Evolutionary conservation across 2,888 invertebrate species (phyloP), one percentile per base, ranked within the genome.

Genomic region (Cryptus viduatorius): DNA sequence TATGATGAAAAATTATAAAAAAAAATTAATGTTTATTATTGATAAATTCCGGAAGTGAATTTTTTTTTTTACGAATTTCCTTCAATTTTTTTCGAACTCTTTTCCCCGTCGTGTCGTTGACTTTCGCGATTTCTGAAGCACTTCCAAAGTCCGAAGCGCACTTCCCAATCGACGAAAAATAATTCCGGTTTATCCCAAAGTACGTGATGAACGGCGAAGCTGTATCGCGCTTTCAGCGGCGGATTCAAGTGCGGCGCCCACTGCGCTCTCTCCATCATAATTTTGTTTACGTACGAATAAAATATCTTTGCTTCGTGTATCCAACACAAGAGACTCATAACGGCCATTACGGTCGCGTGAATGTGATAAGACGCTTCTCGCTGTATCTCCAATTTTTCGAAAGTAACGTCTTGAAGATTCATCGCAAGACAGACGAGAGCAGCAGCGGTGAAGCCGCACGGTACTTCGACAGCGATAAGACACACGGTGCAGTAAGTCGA

Each of bases 91-190:
- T 61, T 78, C 0, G 19, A 4, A n/a, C 14, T 10, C 1, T 71
- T 79, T 14, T 82, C 82, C 10, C 24, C 75, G 53, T 61, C 61
- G 7, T n/a, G 53, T 59, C 76, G 76, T 29, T 61, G 79, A 50
- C 73, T 73, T 4, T 85, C 72, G 16, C 83, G 78, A 7, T 29
- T 86, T 92, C 94, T 89, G 93, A 96, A 95, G 92, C 94, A 95
- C 90, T 95, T 96, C 96, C 96, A 96, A 5, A 96, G 90, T 0
- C 95, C 95, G 86, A 95, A 96, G 46, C 96, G 94, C 3, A 95
- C 94, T 89, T 96, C 96, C 96, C 96, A 96, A 88, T 96, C 96
- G 83, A 96, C 95, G 82, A 96, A 95, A 89, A 95, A 96, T 14
- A 96, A 90, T 5, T 95, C 95, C 0, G 95, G 95, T 80, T 95